Evolutionary conservation across 2,113 vertebrate species (phyloP).

Genomic region (Alligator sinensis): DNA sequence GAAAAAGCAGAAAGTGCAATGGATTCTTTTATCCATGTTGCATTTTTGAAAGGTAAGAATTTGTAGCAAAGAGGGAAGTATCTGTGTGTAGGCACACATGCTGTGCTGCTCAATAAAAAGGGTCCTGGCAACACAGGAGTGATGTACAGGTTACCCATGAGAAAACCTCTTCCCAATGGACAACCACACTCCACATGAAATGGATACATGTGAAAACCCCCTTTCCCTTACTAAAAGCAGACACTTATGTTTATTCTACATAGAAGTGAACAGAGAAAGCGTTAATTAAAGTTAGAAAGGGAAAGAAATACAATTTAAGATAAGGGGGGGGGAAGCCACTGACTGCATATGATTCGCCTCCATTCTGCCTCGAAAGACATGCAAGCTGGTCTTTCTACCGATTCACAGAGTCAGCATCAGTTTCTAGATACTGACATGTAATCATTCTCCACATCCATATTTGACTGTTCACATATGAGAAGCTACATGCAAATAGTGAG

Average conservation of each 20-base stretch:
- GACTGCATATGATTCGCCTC: not conserved
- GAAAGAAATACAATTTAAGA: not conserved
- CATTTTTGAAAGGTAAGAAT: not conserved
- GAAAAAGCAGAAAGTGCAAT: not conserved
- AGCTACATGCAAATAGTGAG: not conserved
- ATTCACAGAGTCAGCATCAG: not conserved
- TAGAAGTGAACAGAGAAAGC: not conserved
- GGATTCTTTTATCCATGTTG: not conserved
- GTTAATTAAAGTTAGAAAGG: not conserved
- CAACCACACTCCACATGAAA: not conserved
- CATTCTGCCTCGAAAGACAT: not conserved
- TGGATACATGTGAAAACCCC: not conserved
- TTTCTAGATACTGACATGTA: not conserved
- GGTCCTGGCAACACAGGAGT: not conserved
- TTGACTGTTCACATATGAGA: not conserved
- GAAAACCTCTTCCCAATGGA: not conserved
- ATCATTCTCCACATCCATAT: not conserved
- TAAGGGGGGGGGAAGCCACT: accelerated
- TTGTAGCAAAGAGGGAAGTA: not conserved
- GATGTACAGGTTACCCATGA: not conserved
- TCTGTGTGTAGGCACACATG: not conserved
- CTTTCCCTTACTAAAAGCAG: not conserved
- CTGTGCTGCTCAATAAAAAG: not conserved
- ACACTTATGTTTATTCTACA: not conserved
- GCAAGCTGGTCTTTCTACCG: not conserved